A percentile compares a stretch with the other conserved stretches of the same genome.
phyloP scores from a whole-genome alignment of 1,140 invertebrate genomes.

The Panagrolaimus sp. region DNA sequence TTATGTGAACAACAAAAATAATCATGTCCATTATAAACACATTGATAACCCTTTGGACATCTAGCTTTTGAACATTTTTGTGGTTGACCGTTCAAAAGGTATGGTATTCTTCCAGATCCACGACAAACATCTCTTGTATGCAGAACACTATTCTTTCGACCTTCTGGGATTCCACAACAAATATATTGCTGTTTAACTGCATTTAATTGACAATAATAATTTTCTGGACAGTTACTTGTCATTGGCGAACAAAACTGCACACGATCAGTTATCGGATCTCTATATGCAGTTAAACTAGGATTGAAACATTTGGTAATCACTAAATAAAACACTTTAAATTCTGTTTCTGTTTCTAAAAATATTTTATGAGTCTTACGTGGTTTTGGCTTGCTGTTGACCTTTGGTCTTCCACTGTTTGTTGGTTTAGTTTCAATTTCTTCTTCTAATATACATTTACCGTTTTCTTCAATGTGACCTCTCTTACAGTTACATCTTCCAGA shows the following conservation, averaged over 20 bases:
- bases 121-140: constrained; percentile 42
- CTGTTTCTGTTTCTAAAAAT: background rate
- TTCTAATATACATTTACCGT: constrained; percentile 16
- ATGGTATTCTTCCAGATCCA: constrained; percentile 44
- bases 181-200: constrained; percentile 15
- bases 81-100: constrained; percentile 46
- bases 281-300: background rate
- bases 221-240: constrained; percentile 17
- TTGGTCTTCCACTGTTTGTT: background rate
- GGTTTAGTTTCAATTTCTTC: constrained; percentile 35
- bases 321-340: constrained; percentile 19
- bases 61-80: constrained; percentile 49
- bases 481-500: constrained; percentile 47
- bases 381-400: background rate
- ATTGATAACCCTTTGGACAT: constrained; percentile 43
- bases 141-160: background rate
- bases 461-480: constrained; percentile 20
- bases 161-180: background rate
- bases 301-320: constrained; percentile 48
- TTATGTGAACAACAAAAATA: constrained; percentile 52
- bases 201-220: constrained; percentile 52
- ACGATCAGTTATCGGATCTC: background rate
- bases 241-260: constrained; percentile 2
- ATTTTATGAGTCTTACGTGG: background rate
- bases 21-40: constrained; percentile 47